These are phyloP conservation scores for Cephus spinipes DNA, from an alignment of 2,888 invertebrate genomes.

Conservation along the genomic window DNA sequence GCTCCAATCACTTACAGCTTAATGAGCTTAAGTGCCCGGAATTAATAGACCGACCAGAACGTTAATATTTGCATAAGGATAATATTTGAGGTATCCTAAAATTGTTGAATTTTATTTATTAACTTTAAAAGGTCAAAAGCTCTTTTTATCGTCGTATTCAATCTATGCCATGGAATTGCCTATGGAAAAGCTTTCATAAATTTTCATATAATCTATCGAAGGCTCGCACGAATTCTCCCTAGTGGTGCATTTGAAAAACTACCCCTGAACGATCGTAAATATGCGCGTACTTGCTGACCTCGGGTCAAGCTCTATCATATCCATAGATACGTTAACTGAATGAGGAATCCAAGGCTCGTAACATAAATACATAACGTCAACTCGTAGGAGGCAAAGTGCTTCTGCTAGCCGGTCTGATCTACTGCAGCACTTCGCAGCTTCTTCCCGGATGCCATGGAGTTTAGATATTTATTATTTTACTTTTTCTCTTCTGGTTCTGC, in stretches of 20 bases:
- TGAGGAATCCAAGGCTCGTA: neutral
- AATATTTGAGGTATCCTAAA: neutral
- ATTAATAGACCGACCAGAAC: neutral
- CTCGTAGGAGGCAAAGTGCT: slow-evolving; percentile 15
- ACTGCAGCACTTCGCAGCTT: slow-evolving; percentile 32
- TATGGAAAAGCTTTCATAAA: neutral
- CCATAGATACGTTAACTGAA: neutral
- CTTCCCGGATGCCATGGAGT: slow-evolving; percentile 7
- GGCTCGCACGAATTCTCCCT: slow-evolving; percentile 2
- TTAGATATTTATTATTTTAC: slow-evolving; percentile 53
- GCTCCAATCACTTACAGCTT: slow-evolving; percentile 19
- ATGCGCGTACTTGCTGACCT: slow-evolving; percentile 33
- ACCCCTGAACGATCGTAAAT: slow-evolving; percentile 40
- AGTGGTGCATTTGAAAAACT: slow-evolving; percentile 43
- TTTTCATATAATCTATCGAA: neutral
- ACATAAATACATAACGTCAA: neutral
- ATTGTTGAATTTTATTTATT: rapidly evolving
- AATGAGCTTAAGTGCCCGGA: slow-evolving; percentile 14
- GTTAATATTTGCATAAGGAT: neutral
- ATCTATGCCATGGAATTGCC: neutral
- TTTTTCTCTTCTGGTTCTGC: slow-evolving; percentile 28
- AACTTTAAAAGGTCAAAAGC: neutral
- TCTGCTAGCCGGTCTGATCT: slow-evolving; percentile 33
- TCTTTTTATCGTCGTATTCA: neutral
- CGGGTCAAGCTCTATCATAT: slow-evolving; percentile 30